Base-by-base conservation (phyloP, 2,888 invertebrate species). In the Oligia fasciuncula region DNA sequence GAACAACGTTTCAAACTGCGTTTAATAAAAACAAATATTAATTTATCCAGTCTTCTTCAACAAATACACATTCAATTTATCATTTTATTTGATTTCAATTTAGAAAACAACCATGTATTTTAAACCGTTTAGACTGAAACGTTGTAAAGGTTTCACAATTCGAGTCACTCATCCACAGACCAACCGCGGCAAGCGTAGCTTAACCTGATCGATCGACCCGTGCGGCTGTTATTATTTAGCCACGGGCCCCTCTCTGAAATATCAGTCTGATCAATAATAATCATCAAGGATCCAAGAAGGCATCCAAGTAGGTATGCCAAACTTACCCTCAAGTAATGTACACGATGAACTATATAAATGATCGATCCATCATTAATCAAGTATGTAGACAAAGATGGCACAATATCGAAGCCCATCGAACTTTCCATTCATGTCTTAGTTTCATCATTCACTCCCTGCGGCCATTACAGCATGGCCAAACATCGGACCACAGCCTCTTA, bases 381-480 rank as follows among this genome's bases (percentile, higher is more conserved):
- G 6, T 40, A n/a, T 11, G 40, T 63, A 67, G 19, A 62, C n/a
- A 57, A 73, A 57, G 54, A 74, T 83, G 65, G 40, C 73, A 29
- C 23, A 79, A 79, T 84, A 75, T 80, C 40, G 35, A 80, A 54
- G 51, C 80, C 70, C 70, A 84, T 68, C 35, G 68, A 74, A 77
- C 84, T 85, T 84, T 84, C 85, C 71, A 68, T 77, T 65, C 60
- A 74, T 65, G 35, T 4, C 19, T 73, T 23, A 60, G 73, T 85
- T 83, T 75, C 84, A 77, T 65, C 79, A 86, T 35, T 1, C 0
- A 3, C 13, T 71, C 89, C 88, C 87, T 85, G 73, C 57, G 79
- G 85, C 73, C 79, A 72, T 81, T 84, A 73, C 88, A 73, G 77
- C 81, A 87, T 73, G 46, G 5, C 75, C 67, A 74, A 78, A 54